Conservation (phyloP, 1,140 invertebrate species). For the Drosophila suzukii region DNA sequence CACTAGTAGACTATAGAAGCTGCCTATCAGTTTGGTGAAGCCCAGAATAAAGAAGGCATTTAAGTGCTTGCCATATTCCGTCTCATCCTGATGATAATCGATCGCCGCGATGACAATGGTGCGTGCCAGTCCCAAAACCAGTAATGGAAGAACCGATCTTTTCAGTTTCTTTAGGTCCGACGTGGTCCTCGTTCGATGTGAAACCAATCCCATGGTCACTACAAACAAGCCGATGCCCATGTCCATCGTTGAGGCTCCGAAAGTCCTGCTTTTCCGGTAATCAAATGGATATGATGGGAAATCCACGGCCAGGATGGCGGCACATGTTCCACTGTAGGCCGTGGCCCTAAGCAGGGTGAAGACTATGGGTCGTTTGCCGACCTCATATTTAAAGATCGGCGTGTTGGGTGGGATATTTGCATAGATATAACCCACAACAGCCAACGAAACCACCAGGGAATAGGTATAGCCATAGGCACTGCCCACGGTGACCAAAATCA, state of each 20-base stretch:
- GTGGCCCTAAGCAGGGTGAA: slow-evolving; percentile 86
- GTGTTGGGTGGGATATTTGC: not conserved
- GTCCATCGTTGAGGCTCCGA: slow-evolving; percentile 97
- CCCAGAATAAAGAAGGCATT: slow-evolving; percentile 98
- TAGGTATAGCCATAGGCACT: slow-evolving; percentile 21
- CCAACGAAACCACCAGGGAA: not conserved
- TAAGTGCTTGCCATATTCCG: slow-evolving; percentile 98
- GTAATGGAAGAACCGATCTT: slow-evolving; percentile 85
- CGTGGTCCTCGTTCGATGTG: slow-evolving; percentile 68
- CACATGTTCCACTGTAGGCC: slow-evolving; percentile 90
- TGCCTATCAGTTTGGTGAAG: slow-evolving; percentile 90
- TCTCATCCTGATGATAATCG: slow-evolving; percentile 93
- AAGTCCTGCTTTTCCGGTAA: slow-evolving; percentile 94
- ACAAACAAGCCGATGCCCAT: slow-evolving; percentile 96
- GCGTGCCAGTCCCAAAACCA: slow-evolving; percentile 90
- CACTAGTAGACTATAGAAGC: slow-evolving; percentile 57
- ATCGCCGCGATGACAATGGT: slow-evolving; percentile 87
- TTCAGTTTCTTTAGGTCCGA: slow-evolving; percentile 70
- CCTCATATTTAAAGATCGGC: not conserved
- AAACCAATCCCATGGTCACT: slow-evolving; percentile 93
- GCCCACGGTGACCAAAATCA: slow-evolving; percentile 43
- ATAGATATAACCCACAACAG: slow-evolving; percentile 16
- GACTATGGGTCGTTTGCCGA: slow-evolving; percentile 54
- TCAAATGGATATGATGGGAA: slow-evolving; percentile 93
- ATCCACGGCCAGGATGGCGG: slow-evolving; percentile 97